Percentiles rank a stretch among this genome's conserved stretches.
Conservation (phyloP, 2,797 vertebrate genomes). For the Xenentodon cancila region DNA sequence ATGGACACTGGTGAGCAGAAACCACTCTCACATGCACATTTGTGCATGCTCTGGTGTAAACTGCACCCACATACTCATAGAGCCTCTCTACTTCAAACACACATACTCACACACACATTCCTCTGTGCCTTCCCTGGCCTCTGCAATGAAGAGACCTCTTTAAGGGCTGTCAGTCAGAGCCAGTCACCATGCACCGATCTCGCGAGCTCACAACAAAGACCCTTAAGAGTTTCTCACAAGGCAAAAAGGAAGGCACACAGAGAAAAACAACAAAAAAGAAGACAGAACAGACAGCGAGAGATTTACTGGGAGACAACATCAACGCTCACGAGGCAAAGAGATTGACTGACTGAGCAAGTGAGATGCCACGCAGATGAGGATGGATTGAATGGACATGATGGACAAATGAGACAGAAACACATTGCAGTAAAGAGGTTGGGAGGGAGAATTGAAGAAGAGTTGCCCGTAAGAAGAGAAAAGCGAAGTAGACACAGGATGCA, state of each 20-base stretch:
- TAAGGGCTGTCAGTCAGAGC: slow-evolving; percentile 80
- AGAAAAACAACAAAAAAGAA: slow-evolving; percentile 62
- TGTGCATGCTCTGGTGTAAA: slow-evolving; percentile 42
- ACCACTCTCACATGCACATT: slow-evolving; percentile 45
- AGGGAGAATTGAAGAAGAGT: slow-evolving; percentile 37
- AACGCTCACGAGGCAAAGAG: slow-evolving; percentile 32
- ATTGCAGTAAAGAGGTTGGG: slow-evolving; percentile 60
- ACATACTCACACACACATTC: slow-evolving; percentile 61
- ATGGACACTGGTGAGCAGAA: slow-evolving; percentile 47
- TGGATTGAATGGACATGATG: slow-evolving; percentile 68
- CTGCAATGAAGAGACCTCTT: slow-evolving; percentile 82
- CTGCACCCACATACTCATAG: slow-evolving; percentile 32
- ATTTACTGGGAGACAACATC: slow-evolving; percentile 59
- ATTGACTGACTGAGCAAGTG: slow-evolving; percentile 64
- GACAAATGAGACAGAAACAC: slow-evolving; percentile 74
- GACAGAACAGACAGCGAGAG: slow-evolving; percentile 64
- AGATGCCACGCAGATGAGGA: slow-evolving; percentile 64
- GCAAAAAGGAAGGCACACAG: slow-evolving; percentile 60
- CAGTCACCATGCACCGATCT: slow-evolving; percentile 80
- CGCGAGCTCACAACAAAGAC: slow-evolving; percentile 75
- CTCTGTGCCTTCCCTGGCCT: slow-evolving; percentile 68
- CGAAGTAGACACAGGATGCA: slow-evolving; percentile 18
- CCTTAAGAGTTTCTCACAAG: slow-evolving; percentile 78
- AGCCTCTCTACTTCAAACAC: slow-evolving; percentile 20
- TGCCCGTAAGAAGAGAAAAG: slow-evolving; percentile 28